phyloP scores from a whole-genome alignment of 2,113 vertebrate genomes.

The Rhea americana region DNA sequence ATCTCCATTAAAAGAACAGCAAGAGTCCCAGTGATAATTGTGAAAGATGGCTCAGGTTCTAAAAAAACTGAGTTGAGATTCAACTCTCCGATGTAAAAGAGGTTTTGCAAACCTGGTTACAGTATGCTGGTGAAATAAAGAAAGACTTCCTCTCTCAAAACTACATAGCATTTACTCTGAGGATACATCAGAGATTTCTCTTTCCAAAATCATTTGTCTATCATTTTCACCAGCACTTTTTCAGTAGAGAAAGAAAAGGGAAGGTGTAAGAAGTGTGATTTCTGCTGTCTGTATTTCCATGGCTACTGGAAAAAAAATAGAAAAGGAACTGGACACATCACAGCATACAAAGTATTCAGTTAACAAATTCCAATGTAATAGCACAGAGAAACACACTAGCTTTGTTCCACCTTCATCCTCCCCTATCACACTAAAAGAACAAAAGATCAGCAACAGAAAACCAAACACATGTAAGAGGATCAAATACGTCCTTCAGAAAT shows the following conservation, averaged over 20 bases:
- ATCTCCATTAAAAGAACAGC: not conserved
- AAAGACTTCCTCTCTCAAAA: not conserved
- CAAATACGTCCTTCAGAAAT: not conserved
- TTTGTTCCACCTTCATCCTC: constrained; percentile 29
- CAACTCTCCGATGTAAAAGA: not conserved
- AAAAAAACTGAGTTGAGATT: not conserved
- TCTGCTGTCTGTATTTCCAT: constrained; percentile 45
- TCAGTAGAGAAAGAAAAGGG: not conserved
- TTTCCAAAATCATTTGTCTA: constrained; percentile 15
- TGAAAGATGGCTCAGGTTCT: not conserved
- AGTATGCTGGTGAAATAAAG: not conserved
- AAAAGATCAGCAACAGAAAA: not conserved
- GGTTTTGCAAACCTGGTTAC: not conserved
- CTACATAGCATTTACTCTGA: not conserved
- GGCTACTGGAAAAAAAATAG: constrained; percentile 36
- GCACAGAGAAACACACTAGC: constrained; percentile 13
- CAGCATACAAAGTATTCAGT: constrained; percentile 37
- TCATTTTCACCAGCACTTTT: not conserved
- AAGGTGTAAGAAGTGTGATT: constrained; percentile 26
- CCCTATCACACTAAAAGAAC: not conserved
- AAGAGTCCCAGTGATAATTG: not conserved
- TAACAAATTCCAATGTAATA: constrained; percentile 34
- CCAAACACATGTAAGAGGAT: not conserved
- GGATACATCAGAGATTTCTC: not conserved
- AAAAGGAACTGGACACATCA: constrained; percentile 7